phyloP scores from a whole-genome alignment of 2,113 vertebrate genomes.

The Gorsachius goisagi region DNA sequence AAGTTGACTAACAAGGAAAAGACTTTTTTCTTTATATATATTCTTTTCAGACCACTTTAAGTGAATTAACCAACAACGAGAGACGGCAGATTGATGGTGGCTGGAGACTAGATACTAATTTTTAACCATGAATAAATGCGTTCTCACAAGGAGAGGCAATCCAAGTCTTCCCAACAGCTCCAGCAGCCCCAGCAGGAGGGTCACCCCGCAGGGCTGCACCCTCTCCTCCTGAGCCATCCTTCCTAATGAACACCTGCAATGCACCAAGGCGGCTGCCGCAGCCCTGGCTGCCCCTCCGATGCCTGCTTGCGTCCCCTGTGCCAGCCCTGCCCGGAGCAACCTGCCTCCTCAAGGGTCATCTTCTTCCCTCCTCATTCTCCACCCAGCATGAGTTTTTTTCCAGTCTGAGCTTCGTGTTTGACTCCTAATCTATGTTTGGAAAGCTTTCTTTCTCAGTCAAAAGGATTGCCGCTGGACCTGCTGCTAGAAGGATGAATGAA shows the following conservation, averaged over 20 bases:
- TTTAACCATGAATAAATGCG: not conserved
- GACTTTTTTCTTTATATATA: not conserved
- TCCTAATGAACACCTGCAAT: not conserved
- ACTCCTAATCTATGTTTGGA: not conserved
- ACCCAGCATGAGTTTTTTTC: not conserved
- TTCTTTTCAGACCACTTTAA: not conserved
- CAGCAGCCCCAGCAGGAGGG: not conserved
- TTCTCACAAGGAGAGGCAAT: not conserved
- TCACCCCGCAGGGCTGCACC: fast-evolving
- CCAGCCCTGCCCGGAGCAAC: not conserved
- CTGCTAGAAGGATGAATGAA: not conserved
- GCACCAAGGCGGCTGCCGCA: not conserved
- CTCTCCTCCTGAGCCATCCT: not conserved
- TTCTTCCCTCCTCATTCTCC: not conserved
- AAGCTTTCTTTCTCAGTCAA: not conserved
- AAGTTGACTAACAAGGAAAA: constrained; percentile 16
- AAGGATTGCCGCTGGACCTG: not conserved
- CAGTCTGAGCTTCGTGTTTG: not conserved
- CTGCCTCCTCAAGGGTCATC: not conserved
- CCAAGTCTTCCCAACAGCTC: not conserved
- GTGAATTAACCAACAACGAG: not conserved
- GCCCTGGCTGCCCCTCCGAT: not conserved
- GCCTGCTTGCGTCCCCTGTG: not conserved
- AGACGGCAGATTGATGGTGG: not conserved
- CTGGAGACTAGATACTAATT: not conserved